A percentile compares a stretch with the other conserved stretches of the same genome.
Evolutionary conservation across 2,113 vertebrate genomes (phyloP).

Genomic region (Amblyornis subalaris): DNA sequence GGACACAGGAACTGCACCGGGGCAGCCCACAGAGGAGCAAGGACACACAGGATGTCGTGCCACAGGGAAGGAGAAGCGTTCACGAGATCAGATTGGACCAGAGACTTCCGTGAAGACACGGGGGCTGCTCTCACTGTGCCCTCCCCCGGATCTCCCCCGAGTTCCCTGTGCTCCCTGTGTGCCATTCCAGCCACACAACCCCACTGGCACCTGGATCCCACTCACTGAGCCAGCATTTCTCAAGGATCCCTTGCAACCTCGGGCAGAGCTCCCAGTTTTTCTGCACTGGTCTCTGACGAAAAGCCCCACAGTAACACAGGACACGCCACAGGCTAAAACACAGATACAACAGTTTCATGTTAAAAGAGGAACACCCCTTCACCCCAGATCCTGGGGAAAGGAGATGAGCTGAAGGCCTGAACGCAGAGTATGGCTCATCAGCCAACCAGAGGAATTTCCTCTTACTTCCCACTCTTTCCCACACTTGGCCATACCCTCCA

Average conservation of each 20-base stretch:
- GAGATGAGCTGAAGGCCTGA: background rate
- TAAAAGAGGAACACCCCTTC: background rate
- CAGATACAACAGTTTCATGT: rapidly evolving
- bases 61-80: background rate
- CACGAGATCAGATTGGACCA: background rate
- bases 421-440: background rate
- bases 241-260: background rate
- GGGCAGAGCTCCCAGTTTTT: background rate
- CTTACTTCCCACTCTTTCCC: background rate
- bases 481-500: background rate
- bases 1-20: background rate
- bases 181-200: background rate
- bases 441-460: background rate
- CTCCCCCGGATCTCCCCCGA: background rate
- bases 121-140: background rate
- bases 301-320: background rate
- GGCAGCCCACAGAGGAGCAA: background rate
- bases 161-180: background rate
- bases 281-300: background rate
- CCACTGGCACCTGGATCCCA: background rate
- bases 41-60: background rate
- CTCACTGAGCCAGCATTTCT: background rate
- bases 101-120: background rate
- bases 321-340: background rate
- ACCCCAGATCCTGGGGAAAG: background rate